Conservation (phyloP, 2,888 invertebrate genomes). For the Aphrophora alni region DNA sequence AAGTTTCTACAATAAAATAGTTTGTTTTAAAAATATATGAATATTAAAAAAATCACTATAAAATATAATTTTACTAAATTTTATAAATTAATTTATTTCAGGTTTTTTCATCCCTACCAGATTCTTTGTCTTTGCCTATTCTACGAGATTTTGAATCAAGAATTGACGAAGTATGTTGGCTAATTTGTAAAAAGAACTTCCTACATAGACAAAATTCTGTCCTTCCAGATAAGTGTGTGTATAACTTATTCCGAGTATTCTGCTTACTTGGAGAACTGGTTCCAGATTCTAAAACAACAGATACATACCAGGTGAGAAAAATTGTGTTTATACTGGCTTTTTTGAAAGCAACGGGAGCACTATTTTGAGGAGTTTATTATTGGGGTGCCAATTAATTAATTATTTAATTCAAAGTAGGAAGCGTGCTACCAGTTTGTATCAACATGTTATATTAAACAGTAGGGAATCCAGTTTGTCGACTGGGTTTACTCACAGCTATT, state of each 20-base stretch:
- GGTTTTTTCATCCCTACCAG: slow-evolving; percentile 69
- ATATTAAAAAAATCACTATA: too few relatives aligned
- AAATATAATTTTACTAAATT: neutral
- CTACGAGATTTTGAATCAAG: slow-evolving; percentile 68
- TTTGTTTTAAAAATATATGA: too few relatives aligned
- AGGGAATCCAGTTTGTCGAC: too few relatives aligned
- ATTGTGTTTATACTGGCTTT: neutral
- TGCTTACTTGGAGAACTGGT: slow-evolving; percentile 77
- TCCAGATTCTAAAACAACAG: slow-evolving; percentile 63
- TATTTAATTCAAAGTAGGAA: too few relatives aligned
- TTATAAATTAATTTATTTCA: slow-evolving; percentile 43
- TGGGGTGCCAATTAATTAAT: too few relatives aligned
- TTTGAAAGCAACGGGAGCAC: too few relatives aligned
- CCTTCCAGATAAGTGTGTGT: slow-evolving; percentile 70
- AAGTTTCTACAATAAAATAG: too few relatives aligned
- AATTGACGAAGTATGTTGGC: slow-evolving; percentile 81
- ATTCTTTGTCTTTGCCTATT: slow-evolving; percentile 64
- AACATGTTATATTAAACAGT: too few relatives aligned
- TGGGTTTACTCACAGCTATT: too few relatives aligned
- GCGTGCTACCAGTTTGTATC: too few relatives aligned
- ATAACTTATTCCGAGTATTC: slow-evolving; percentile 78
- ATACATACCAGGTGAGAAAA: slow-evolving; percentile 61
- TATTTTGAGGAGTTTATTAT: too few relatives aligned
- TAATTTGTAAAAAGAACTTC: slow-evolving; percentile 73
- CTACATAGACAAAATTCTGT: slow-evolving; percentile 65